Percentiles rank a stretch among this genome's conserved stretches.
Conservation (phyloP, 92 coral and sea anemone genomes). For the Nematostella vectensis region DNA sequence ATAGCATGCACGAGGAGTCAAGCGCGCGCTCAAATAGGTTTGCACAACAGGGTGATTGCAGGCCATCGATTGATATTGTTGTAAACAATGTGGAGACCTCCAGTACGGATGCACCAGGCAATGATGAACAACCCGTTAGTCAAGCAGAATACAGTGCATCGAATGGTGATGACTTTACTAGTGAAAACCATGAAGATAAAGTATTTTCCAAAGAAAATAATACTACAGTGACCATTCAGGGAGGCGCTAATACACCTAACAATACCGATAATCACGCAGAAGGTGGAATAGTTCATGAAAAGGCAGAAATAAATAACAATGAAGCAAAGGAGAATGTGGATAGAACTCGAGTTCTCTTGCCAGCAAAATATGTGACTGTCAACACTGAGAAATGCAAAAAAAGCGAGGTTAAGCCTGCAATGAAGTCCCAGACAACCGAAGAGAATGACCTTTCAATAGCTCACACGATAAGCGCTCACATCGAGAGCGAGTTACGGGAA, state of each 20-base stretch:
- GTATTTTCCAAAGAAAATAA: not conserved
- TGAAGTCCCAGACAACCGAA: conserved; percentile 6
- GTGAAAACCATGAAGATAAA: not conserved
- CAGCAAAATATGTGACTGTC: not conserved
- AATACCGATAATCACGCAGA: too few relatives aligned
- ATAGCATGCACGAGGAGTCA: too few relatives aligned
- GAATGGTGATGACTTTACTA: not conserved
- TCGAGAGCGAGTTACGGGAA: conserved; percentile 8
- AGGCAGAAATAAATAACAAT: not conserved
- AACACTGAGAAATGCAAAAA: not conserved
- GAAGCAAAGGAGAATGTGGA: not conserved
- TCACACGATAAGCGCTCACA: conserved; percentile 37
- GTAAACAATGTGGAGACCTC: too few relatives aligned
- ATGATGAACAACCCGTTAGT: not conserved
- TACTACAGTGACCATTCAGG: too few relatives aligned
- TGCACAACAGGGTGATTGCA: too few relatives aligned
- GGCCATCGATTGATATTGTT: too few relatives aligned
- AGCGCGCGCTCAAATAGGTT: too few relatives aligned
- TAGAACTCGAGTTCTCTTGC: not conserved
- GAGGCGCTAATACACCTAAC: too few relatives aligned
- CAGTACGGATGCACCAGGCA: not conserved
- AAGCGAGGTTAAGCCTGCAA: conserved; percentile 5
- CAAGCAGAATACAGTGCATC: not conserved
- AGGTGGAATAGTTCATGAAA: not conserved
- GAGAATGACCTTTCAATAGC: conserved; percentile 12